Evolutionary conservation across 2,888 invertebrate species (phyloP).

Genomic region (Cylindroiulus punctatus): DNA sequence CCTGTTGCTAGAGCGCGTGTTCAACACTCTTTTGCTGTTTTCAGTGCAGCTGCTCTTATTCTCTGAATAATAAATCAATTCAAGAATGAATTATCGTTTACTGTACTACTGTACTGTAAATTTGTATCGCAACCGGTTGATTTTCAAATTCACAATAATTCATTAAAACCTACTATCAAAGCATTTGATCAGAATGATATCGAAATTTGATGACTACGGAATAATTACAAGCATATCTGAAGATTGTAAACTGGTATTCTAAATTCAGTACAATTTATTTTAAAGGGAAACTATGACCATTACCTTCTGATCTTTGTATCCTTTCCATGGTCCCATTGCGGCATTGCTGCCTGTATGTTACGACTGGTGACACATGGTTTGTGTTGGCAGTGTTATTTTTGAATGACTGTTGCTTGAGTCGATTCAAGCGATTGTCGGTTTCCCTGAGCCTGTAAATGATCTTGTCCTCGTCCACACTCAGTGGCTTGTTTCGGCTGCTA

Average conservation of each 20-base stretch:
- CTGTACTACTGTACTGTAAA: not conserved
- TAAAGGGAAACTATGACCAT: not conserved
- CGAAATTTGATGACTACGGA: too few species aligned
- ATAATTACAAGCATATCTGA: not conserved
- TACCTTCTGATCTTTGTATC: not conserved
- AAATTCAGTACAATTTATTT: not conserved
- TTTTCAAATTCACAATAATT: not conserved
- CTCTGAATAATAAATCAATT: not conserved
- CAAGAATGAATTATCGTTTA: not conserved
- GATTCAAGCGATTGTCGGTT: conserved; percentile 82
- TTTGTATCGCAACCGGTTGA: not conserved
- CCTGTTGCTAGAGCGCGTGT: not conserved
- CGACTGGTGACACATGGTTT: conserved; percentile 39
- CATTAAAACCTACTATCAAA: not conserved
- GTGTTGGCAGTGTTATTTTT: conserved; percentile 57
- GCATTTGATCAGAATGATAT: too few species aligned
- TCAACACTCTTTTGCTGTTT: conserved; percentile 4
- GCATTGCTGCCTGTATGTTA: not conserved
- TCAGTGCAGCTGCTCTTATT: conserved; percentile 23
- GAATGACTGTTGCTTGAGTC: conserved; percentile 62
- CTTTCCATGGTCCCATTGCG: conserved; percentile 30
- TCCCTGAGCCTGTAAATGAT: conserved; percentile 89
- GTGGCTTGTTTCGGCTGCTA: conserved; percentile 70
- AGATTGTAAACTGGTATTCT: not conserved
- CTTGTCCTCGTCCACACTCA: conserved; percentile 69